Evolutionary conservation across 2,797 vertebrate genomes (phyloP).

Genomic region (Aplochiton taeniatus): DNA sequence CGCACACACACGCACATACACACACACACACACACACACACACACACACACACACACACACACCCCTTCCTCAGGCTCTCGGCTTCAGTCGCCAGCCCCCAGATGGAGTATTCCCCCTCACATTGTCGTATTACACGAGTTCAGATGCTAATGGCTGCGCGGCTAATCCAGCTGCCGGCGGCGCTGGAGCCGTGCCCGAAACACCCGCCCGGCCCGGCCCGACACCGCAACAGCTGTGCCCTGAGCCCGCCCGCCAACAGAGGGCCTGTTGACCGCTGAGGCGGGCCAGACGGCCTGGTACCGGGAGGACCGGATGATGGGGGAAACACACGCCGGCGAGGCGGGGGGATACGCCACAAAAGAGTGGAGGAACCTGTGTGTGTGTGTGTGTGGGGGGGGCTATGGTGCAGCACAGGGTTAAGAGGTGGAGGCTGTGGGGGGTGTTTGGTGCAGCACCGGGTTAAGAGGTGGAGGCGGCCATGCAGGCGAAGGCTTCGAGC

Average conservation of each 20-base stretch:
- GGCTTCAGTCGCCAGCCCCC: conserved; percentile 48
- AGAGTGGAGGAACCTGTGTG: not conserved
- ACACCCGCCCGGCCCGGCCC: conserved; percentile 35
- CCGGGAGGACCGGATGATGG: not conserved
- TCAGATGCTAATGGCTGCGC: conserved; percentile 72
- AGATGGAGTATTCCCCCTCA: conserved; percentile 71
- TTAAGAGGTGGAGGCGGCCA: not conserved
- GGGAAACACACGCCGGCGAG: not conserved
- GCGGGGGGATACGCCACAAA: not conserved
- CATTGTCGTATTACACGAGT: conserved; percentile 77
- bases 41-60: not conserved
- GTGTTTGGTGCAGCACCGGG: conserved; percentile 28
- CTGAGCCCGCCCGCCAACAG: conserved; percentile 55
- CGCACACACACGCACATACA: not conserved
- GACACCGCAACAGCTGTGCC: conserved; percentile 60
- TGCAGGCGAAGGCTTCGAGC: no score
- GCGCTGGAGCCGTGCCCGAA: conserved; percentile 59
- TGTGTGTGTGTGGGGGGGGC: conserved; percentile 39
- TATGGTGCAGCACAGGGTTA: conserved; percentile 23
- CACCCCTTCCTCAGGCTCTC: conserved; percentile 12
- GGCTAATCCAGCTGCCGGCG: conserved; percentile 72
- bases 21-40: not conserved
- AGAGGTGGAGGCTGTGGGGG: conserved; percentile 32
- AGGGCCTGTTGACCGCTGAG: conserved; percentile 38
- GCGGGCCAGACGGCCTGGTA: conserved; percentile 21